phyloP scores from a whole-genome alignment of 2,888 invertebrate species.

The Standfussiana lucernea region DNA sequence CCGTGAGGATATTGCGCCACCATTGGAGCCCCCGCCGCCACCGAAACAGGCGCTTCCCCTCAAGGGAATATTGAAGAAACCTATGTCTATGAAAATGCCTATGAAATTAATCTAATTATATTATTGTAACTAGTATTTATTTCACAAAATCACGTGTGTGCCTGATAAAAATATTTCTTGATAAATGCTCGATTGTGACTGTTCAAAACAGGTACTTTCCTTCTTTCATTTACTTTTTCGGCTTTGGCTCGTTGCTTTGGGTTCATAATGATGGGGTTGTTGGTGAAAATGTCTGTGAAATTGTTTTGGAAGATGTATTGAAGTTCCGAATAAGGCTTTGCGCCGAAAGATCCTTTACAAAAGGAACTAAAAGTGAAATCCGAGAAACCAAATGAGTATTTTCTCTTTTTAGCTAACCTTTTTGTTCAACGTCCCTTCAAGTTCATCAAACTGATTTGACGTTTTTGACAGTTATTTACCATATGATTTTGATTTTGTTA shows the following conservation, averaged over 20 bases:
- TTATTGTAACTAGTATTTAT: constrained; percentile 3
- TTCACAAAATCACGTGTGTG: constrained; percentile 34
- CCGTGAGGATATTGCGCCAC: constrained; percentile 70
- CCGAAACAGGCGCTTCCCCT: constrained; percentile 77
- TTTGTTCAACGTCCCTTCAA: background rate
- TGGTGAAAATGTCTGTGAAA: background rate
- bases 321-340: background rate
- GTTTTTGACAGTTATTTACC: constrained; percentile 59
- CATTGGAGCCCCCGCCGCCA: constrained; percentile 77
- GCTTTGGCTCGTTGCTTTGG: background rate
- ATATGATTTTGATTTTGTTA: constrained; percentile 56
- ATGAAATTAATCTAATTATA: too few relatives aligned
- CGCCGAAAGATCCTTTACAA: background rate
- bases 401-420: constrained; percentile 14
- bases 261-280: background rate
- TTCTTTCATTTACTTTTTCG: background rate
- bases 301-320: background rate
- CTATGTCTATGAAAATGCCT: too few relatives aligned
- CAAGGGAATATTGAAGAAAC: constrained; percentile 87
- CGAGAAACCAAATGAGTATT: constrained; percentile 12
- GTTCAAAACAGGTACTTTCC: background rate
- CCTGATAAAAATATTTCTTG: constrained; percentile 18
- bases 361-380: background rate
- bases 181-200: background rate
- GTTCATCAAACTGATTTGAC: constrained; percentile 46